Base-by-base conservation (phyloP, 2,888 invertebrate genomes). In the Noctua janthe region DNA sequence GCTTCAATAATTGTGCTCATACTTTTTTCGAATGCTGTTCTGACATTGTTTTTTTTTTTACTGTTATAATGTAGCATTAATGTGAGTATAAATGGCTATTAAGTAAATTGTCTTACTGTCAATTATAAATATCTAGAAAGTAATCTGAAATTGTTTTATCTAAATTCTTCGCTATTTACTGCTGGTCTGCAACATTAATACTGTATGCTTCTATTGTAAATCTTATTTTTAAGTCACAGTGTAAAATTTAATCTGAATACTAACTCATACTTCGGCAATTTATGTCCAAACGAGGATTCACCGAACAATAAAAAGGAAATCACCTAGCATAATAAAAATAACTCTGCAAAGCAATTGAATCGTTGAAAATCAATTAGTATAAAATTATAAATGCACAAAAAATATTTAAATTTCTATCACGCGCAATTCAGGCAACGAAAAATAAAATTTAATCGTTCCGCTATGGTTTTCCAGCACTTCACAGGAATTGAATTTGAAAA, bases 61-160 rank as follows among this genome's bases (percentile, higher is more conserved):
- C 29, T 71, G 15, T 72, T 47, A 54, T 72, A 82, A 71, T 71
- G 73, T 83, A 88, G 81, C 66, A 62, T 85, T 67, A 80, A 76
- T 83, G 77, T 82, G 72, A 56, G 43, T 82, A 83, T 83, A 82
- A 77, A 90, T 87, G 84, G 83, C 84, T 85, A 76, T 79, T 87
- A 82, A 59, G 72, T 84, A 89, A 87, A 64, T 39, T 90, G 81
- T 90, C 77, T 87, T 84, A 90, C 59, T 86, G 89, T 89, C 89
- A 89, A 89, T 89, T 89, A 89, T 85, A 86, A 83, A 75, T 84
- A 74, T 43, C 70, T 90, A 89, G 84, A 79, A 78, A 56, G 67
- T 76, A 71, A 67, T 77, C 69, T 43, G 49, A 72, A 67, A 74
- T 78, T 69, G 29, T 81, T 84, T 90, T 78, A 2, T 72, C 15